These are phyloP conservation scores for Clarias batrachus DNA, from an alignment of 2,113 vertebrate species.

Conservation along the genomic window DNA sequence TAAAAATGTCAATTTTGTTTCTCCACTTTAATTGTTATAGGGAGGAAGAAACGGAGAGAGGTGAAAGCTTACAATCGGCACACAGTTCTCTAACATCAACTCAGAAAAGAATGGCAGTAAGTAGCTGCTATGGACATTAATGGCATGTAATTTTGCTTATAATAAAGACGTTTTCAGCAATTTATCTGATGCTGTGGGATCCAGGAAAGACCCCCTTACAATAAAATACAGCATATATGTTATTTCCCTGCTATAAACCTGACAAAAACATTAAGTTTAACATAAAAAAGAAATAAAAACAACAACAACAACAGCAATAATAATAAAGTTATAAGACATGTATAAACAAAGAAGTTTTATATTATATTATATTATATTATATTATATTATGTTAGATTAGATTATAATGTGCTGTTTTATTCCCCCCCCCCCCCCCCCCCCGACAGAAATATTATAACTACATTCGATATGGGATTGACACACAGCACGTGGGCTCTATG, in stretches of 20 bases:
- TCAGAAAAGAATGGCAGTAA: constrained; percentile 73
- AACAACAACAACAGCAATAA: too few relatives aligned
- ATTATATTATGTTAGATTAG: too few relatives aligned
- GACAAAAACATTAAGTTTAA: neutral
- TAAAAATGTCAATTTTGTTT: neutral
- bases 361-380: too few relatives aligned
- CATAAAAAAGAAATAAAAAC: neutral
- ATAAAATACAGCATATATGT: neutral
- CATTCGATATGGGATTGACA: constrained; percentile 79
- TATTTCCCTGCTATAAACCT: neutral
- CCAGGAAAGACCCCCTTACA: neutral
- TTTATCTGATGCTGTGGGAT: neutral
- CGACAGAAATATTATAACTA: constrained; percentile 79
- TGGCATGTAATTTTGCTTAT: neutral
- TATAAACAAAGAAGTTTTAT: too few relatives aligned
- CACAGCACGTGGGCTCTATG: constrained; percentile 75
- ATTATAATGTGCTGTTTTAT: neutral
- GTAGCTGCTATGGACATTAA: neutral
- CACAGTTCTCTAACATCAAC: constrained; percentile 50
- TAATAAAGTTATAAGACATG: too few relatives aligned
- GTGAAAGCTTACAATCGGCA: constrained; percentile 51
- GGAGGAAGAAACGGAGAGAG: constrained; percentile 62
- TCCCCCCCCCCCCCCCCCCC: constrained; percentile 2
- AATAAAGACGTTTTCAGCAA: neutral
- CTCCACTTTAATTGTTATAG: constrained; percentile 50